Conservation (phyloP, 2,888 invertebrate genomes). For the Callyntrura guangdongensis region DNA sequence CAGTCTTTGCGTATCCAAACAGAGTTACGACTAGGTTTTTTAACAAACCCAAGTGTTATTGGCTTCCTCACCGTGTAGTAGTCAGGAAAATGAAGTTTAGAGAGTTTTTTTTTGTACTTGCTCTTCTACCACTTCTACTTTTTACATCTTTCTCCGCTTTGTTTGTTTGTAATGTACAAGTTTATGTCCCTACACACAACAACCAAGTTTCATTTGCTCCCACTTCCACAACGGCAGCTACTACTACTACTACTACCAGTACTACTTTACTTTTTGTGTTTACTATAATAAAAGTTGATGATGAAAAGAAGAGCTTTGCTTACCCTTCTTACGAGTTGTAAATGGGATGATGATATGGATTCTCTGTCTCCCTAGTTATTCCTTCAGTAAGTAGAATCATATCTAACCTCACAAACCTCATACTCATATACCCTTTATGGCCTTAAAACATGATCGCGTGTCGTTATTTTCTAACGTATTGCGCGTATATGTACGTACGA, state of each 20-base stretch:
- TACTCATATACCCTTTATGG: conserved; percentile 65
- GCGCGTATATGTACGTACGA: too few relatives aligned
- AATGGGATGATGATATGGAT: conserved; percentile 58
- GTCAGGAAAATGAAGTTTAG: conserved; percentile 1
- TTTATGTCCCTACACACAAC: conserved; percentile 13
- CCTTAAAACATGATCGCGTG: conserved; percentile 78
- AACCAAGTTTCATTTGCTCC: conserved; percentile 13
- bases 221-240: too few relatives aligned
- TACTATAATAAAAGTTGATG: conserved; percentile 61
- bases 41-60: neutral
- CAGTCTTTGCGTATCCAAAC: neutral
- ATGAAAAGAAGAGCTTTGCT: conserved; percentile 42
- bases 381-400: conserved; percentile 10
- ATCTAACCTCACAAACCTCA: neutral
- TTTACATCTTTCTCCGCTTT: neutral
- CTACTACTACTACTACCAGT: neutral
- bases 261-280: conserved; percentile 37
- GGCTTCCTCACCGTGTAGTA: neutral
- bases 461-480: conserved; percentile 55
- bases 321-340: conserved; percentile 57
- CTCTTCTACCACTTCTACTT: neutral
- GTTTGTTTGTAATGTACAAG: neutral
- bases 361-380: conserved; percentile 27
- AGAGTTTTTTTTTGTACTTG: neutral
- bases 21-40: neutral